phyloP scores from a whole-genome alignment of 2,113 vertebrate species.

The Heterotis niloticus region DNA sequence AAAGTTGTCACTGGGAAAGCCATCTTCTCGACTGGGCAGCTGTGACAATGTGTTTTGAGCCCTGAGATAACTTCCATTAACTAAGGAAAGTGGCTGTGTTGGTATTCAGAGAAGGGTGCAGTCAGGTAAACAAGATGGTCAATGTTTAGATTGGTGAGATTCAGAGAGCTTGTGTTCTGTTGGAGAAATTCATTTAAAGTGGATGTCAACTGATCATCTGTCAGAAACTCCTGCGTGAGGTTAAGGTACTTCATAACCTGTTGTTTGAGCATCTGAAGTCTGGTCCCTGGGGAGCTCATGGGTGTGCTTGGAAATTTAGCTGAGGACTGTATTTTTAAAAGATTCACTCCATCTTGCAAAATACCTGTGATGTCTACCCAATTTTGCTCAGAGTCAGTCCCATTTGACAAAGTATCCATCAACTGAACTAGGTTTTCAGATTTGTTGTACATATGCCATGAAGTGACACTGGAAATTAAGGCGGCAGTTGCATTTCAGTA shows the following conservation, averaged over 20 bases:
- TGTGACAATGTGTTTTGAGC: conserved; percentile 47
- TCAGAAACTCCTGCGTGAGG: conserved; percentile 51
- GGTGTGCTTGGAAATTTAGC: not conserved
- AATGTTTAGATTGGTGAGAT: conserved; percentile 39
- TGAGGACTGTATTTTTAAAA: conserved; percentile 40
- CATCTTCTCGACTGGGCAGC: conserved; percentile 42
- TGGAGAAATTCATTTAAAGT: conserved; percentile 46
- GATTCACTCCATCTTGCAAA: conserved; percentile 34
- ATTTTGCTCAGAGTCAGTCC: conserved; percentile 43
- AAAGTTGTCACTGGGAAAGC: conserved; percentile 51
- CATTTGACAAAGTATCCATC: conserved; percentile 51
- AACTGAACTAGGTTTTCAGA: conserved; percentile 37
- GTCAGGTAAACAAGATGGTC: conserved; percentile 44
- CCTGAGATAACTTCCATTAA: conserved; percentile 44
- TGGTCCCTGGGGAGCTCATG: conserved; percentile 36
- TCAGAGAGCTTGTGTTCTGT: conserved; percentile 42
- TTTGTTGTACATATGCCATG: conserved; percentile 39
- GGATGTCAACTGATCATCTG: conserved; percentile 40
- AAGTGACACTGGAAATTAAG: conserved; percentile 47
- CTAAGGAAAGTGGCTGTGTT: conserved; percentile 38
- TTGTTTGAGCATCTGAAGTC: conserved; percentile 33
- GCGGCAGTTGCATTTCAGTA: conserved; percentile 51
- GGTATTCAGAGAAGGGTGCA: conserved; percentile 29
- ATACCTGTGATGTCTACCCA: conserved; percentile 41
- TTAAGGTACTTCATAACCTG: conserved; percentile 49